Conservation (phyloP, 2,113 vertebrate genomes). For the Burhinus bistriatus region DNA sequence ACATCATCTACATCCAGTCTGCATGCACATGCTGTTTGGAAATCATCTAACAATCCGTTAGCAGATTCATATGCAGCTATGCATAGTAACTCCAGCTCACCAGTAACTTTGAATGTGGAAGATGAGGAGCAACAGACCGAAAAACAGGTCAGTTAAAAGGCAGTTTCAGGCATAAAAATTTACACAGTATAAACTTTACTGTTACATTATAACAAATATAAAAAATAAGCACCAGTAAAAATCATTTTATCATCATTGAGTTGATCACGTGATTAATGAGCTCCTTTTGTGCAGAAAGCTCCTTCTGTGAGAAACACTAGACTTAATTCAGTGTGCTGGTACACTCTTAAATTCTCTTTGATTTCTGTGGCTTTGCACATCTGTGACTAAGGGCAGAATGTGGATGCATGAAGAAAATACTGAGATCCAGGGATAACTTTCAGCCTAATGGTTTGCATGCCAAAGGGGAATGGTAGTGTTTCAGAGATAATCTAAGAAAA, state of each 20-base stretch:
- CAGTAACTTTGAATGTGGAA: constrained; percentile 55
- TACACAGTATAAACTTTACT: neutral
- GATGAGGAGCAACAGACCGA: constrained; percentile 60
- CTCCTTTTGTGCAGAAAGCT: neutral
- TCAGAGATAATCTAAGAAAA: neutral
- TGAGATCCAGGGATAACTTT: neutral
- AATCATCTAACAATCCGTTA: constrained; percentile 59
- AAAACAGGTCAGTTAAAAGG: constrained; percentile 69
- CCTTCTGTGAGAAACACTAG: neutral
- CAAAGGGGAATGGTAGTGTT: neutral
- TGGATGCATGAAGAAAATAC: neutral
- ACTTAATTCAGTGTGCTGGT: neutral
- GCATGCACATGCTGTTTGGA: constrained; percentile 65
- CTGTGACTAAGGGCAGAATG: neutral
- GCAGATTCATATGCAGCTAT: constrained; percentile 62
- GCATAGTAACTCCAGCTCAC: constrained; percentile 70
- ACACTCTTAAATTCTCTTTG: neutral
- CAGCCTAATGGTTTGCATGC: neutral
- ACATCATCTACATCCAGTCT: neutral
- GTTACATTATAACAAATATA: neutral
- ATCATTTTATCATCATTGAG: neutral
- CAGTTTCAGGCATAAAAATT: neutral
- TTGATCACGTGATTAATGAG: neutral
- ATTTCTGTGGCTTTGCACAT: neutral
- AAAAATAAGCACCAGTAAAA: neutral